A percentile compares a stretch with the other conserved stretches of the same genome.
phyloP scores from a whole-genome alignment of 2,888 invertebrate genomes.

The Tetragnatha montana region DNA sequence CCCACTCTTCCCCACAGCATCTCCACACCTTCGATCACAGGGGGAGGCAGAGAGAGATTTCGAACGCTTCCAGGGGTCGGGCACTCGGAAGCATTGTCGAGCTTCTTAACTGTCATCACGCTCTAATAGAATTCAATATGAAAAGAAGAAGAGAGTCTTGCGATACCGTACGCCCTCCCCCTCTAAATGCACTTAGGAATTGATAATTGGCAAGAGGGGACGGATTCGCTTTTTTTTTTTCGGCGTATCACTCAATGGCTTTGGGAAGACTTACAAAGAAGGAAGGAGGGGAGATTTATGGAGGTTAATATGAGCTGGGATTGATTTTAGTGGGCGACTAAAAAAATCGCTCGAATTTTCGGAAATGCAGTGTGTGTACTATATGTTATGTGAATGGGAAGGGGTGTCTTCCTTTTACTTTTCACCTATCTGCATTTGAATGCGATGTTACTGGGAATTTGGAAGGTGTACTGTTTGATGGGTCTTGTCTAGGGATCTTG shows the following conservation, averaged over 20 bases:
- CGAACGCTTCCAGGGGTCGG: not conserved
- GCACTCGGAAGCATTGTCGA: conserved; percentile 40
- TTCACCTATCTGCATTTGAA: too few relatives aligned
- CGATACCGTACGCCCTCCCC: not conserved
- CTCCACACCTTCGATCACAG: not conserved
- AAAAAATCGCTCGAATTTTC: not conserved
- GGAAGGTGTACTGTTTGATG: too few relatives aligned
- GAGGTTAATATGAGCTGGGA: not conserved
- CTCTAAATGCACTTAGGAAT: conserved; percentile 19
- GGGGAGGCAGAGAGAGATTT: not conserved
- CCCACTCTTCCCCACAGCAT: not conserved
- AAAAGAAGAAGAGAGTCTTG: conserved; percentile 22
- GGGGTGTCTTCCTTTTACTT: too few relatives aligned
- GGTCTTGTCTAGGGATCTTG: too few relatives aligned
- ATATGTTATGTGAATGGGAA: too few relatives aligned
- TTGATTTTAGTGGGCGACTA: not conserved
- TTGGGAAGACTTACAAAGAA: not conserved
- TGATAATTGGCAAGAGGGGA: conserved; percentile 18
- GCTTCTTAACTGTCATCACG: conserved; percentile 58
- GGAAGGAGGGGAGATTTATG: not conserved
- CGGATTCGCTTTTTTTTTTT: not conserved
- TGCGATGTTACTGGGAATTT: too few relatives aligned
- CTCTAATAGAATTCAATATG: conserved; percentile 66
- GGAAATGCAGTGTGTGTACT: too few relatives aligned
- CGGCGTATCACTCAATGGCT: not conserved